These are phyloP conservation scores for Drosophila nr. perissopoda DNA, from an alignment of 2,888 invertebrate genomes.

Conservation along the genomic window DNA sequence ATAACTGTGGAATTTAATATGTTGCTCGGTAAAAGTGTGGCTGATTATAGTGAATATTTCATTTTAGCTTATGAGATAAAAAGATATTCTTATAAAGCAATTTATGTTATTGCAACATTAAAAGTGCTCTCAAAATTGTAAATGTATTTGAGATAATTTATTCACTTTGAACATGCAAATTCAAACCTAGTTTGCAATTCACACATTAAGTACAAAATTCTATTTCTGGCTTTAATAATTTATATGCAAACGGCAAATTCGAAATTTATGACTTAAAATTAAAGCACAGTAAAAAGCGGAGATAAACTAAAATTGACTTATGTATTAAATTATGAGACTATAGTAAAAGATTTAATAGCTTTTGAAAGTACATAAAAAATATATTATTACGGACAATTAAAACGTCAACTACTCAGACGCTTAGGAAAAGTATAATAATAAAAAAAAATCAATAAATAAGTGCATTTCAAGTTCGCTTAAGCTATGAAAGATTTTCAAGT, in stretches of 20 bases:
- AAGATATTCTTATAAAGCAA: background rate
- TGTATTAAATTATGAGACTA: background rate
- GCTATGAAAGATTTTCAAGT: constrained; percentile 23
- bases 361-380: background rate
- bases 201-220: background rate
- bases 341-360: background rate
- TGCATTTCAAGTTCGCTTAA: constrained; percentile 42
- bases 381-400: background rate
- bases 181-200: background rate
- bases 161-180: background rate
- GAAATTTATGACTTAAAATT: background rate
- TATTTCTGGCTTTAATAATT: background rate
- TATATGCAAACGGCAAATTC: background rate
- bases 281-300: background rate
- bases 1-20: constrained; percentile 17
- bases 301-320: background rate
- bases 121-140: background rate
- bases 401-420: background rate
- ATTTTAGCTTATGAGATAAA: background rate
- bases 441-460: constrained; percentile 21
- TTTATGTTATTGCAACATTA: background rate
- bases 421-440: background rate
- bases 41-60: constrained; percentile 9
- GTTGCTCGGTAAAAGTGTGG: background rate
- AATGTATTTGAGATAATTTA: background rate